Evolutionary conservation across 1,140 invertebrate species (phyloP), one percentile per base, ranked within the genome.

Genomic region (Aphaenogaster floridana): DNA sequence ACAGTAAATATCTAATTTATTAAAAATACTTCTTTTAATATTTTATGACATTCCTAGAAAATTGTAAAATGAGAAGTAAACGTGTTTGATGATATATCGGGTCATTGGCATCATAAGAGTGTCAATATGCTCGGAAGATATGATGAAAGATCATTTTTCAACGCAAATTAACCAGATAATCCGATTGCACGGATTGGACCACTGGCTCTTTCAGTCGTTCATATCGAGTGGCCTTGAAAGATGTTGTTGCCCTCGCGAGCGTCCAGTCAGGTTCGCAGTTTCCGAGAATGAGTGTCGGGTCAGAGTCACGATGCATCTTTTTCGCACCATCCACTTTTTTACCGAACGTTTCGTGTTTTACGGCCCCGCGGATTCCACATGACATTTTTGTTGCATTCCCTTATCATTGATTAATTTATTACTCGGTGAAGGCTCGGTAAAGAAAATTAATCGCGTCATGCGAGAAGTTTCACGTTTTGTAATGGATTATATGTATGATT

Each of bases 251-350:
- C 77, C 89, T 86, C 86, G 9, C 50, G 68, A 72, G 80, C 79
- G 78, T 71, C 42, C 76, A 89, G 74, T 91, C 89, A 90, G 81
- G 89, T 88, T 88, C 48, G 77, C 61, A 81, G 76, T 86, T 91
- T 91, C 89, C 84, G 34, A 88, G 89, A 91, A 90, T 86, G 68
- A 72, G 64, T 78, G 89, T 88, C 81, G 61, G 71, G 76, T 88
- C 76, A 74, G 77, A 91, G n/a, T 71, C 48, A 39, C 54, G 66
- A 63, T 59, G 48, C 77, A 69, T 87, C 76, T 77, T 86, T 86
- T 66, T 86, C 63, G 48, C 83, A 57, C 69, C 72, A 59, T 36
- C 72, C 17, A 74, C 79, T 90, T 90, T 87, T 84, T 90, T 3
- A 21, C n/a, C 39, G 13, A 59, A 52, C 13, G 34, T 80, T 79